A percentile compares a stretch with the other conserved stretches of the same genome.
Evolutionary conservation across 1,140 invertebrate species (phyloP).

Genomic region (Saccostrea echinata): DNA sequence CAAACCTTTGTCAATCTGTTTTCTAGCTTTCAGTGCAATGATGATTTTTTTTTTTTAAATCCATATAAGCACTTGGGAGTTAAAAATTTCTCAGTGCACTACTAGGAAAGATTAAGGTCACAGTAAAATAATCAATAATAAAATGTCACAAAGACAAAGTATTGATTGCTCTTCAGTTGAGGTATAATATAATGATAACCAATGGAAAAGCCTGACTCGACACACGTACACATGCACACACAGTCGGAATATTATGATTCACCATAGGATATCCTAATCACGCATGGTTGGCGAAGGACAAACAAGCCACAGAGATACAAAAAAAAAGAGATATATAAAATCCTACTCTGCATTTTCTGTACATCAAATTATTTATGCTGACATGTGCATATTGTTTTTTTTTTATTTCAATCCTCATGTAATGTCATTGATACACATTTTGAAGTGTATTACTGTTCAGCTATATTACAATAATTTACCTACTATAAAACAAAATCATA

Average conservation of each 20-base stretch:
- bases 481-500: too few relatives aligned
- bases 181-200: slow-evolving; percentile 6
- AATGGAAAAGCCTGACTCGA: slow-evolving; percentile 2
- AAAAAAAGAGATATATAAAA: too few relatives aligned
- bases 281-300: slow-evolving; percentile 8
- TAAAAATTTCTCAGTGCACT: slow-evolving; percentile 7
- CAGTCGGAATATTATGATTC: neutral
- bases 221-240: slow-evolving; percentile 12
- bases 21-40: neutral
- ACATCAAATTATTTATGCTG: too few relatives aligned
- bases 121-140: neutral
- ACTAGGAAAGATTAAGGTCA: slow-evolving; percentile 13
- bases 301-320: neutral
- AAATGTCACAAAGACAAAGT: slow-evolving; percentile 31
- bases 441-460: too few relatives aligned
- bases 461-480: too few relatives aligned
- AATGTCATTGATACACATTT: too few relatives aligned
- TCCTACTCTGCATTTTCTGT: too few relatives aligned
- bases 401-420: too few relatives aligned
- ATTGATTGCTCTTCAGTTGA: slow-evolving; percentile 15
- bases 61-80: neutral
- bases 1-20: neutral
- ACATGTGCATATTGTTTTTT: too few relatives aligned
- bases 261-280: slow-evolving; percentile 23
- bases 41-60: neutral